Percentiles rank a stretch among this genome's conserved stretches.
Conservation (phyloP, 2,113 vertebrate species). For the Sakesphorus luctuosus region DNA sequence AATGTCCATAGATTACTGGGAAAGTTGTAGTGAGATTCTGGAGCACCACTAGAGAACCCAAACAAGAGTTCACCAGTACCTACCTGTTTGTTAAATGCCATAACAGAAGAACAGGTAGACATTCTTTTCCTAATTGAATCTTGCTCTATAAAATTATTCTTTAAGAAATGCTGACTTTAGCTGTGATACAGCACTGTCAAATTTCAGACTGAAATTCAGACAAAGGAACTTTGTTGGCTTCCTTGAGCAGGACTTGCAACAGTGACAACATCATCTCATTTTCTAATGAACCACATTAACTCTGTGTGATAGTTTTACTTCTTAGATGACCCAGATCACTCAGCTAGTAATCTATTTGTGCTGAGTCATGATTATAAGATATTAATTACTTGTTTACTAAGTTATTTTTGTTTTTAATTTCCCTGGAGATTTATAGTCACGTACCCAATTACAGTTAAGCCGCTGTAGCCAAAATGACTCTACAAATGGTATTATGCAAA, state of each 20-base stretch:
- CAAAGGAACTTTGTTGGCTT: not conserved
- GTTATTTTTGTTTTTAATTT: slow-evolving; percentile 61
- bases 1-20: not conserved
- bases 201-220: not conserved
- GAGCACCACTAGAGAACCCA: not conserved
- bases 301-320: not conserved
- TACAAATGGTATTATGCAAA: slow-evolving; percentile 43
- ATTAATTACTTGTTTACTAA: slow-evolving; percentile 48
- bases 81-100: not conserved
- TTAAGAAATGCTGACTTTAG: not conserved
- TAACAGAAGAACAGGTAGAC: not conserved
- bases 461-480: not conserved
- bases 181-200: fast-evolving
- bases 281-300: not conserved
- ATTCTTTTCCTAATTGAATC: not conserved
- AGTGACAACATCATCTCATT: not conserved
- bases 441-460: slow-evolving; percentile 14
- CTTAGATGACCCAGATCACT: not conserved
- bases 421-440: slow-evolving; percentile 7
- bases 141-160: not conserved
- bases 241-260: not conserved
- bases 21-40: not conserved
- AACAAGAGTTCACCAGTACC: not conserved
- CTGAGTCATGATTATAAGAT: slow-evolving; percentile 42
- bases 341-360: slow-evolving; percentile 11